A percentile compares a stretch with the other conserved stretches of the same genome.
These are phyloP conservation scores for Peromyscus nudipes DNA, from an alignment of 2,797 vertebrate species.

Conservation along the genomic window DNA sequence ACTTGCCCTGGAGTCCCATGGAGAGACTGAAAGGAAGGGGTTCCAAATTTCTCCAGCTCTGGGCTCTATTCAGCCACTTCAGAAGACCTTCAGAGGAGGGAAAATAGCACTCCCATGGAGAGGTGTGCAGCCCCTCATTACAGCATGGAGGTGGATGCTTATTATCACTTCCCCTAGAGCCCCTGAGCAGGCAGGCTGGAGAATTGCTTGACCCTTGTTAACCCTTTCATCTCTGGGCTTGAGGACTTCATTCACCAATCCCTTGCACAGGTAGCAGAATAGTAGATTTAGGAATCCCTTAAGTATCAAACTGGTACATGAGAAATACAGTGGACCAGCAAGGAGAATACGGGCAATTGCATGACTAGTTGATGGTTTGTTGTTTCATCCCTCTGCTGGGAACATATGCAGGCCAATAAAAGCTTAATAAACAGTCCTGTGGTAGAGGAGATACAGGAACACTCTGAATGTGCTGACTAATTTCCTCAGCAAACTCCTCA, in stretches of 20 bases:
- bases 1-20: constrained; percentile 37
- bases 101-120: constrained; percentile 42
- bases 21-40: neutral
- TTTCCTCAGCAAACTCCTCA: neutral
- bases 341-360: neutral
- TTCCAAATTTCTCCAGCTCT: neutral
- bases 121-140: constrained; percentile 40
- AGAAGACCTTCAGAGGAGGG: constrained; percentile 40
- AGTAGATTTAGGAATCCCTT: neutral
- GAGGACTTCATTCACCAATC: neutral
- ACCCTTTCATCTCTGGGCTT: constrained; percentile 7
- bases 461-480: neutral
- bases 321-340: neutral
- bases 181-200: constrained; percentile 12
- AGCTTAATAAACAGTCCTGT: neutral
- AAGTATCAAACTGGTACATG: neutral
- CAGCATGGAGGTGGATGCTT: constrained; percentile 18
- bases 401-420: neutral
- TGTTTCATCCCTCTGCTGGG: neutral
- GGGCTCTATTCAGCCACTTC: constrained; percentile 45
- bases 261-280: neutral
- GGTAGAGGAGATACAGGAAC: fast-evolving
- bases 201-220: neutral
- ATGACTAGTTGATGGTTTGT: neutral
- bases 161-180: constrained; percentile 50